Percentiles rank a stretch among this genome's conserved stretches.
Evolutionary conservation across 2,113 vertebrate species (phyloP).

Genomic region (Herpailurus yagouaroundi): DNA sequence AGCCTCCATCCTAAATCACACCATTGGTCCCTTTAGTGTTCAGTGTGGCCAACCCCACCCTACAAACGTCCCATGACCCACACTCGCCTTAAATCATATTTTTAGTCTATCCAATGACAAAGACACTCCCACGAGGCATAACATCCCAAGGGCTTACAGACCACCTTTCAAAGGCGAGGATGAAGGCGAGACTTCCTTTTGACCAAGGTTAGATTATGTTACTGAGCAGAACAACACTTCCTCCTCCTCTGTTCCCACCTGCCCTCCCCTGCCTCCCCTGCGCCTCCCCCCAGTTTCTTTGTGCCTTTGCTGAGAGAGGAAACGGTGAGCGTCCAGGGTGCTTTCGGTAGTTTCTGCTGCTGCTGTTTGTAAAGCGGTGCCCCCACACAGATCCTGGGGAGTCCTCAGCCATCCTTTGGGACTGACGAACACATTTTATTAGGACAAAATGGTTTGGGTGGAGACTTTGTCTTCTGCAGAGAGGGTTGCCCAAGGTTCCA

Average conservation of each 20-base stretch:
- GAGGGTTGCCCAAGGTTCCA: background rate
- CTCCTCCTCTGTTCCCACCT: background rate
- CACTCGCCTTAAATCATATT: background rate
- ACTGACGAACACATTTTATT: background rate
- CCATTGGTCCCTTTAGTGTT: background rate
- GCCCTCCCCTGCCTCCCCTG: rapidly evolving
- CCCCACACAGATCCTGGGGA: background rate
- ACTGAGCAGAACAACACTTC: background rate
- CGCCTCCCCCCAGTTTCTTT: background rate
- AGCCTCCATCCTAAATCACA: background rate
- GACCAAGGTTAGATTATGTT: background rate
- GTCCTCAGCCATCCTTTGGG: background rate
- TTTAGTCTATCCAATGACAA: background rate
- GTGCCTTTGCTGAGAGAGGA: background rate
- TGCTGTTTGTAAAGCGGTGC: background rate
- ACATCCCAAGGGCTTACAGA: background rate
- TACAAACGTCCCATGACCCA: background rate
- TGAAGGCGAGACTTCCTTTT: background rate
- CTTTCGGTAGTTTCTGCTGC: background rate
- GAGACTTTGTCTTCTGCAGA: background rate
- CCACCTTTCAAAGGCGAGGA: background rate
- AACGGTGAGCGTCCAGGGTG: background rate
- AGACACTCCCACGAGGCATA: background rate
- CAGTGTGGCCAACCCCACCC: background rate
- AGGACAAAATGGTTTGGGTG: background rate